A percentile compares a stretch with the other conserved stretches of the same genome.
phyloP scores from a whole-genome alignment of 2,113 vertebrate species.

The Ammodytes dubius region DNA sequence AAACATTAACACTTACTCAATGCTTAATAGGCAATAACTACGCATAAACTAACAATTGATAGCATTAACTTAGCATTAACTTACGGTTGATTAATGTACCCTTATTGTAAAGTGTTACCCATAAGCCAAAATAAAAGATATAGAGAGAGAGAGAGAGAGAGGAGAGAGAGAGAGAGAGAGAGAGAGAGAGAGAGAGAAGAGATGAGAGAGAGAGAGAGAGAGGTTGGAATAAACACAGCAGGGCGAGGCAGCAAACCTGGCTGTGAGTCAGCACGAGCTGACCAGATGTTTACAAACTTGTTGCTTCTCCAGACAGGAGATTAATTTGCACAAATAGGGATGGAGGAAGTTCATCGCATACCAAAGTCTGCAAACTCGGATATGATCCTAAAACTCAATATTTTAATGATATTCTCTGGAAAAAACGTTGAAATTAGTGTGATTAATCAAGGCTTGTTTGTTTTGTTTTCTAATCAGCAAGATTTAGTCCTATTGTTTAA shows the following conservation, averaged over 20 bases:
- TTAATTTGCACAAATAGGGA: slow-evolving; percentile 40
- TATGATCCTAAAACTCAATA: not conserved
- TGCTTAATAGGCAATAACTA: no score
- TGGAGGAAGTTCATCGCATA: slow-evolving; percentile 3
- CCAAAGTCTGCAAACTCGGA: not conserved
- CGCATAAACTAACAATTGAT: no score
- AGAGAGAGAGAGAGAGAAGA: no score
- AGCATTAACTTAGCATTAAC: no score
- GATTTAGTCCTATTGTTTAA: not conserved
- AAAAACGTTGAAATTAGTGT: slow-evolving; percentile 6
- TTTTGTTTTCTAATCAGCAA: not conserved
- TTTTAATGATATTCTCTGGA: not conserved
- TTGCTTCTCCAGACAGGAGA: slow-evolving; percentile 30
- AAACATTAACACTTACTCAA: no score
- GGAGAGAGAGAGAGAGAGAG: no score
- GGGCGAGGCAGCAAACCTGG: slow-evolving; percentile 20
- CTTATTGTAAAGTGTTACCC: no score
- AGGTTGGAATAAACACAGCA: slow-evolving; percentile 26
- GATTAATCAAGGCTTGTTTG: not conserved
- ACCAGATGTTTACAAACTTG: slow-evolving; percentile 50
- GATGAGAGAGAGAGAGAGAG: slow-evolving; percentile 5
- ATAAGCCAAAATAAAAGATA: not conserved
- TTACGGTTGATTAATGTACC: no score
- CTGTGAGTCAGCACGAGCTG: slow-evolving; percentile 40
- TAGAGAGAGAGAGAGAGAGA: slow-evolving; percentile 13